These are phyloP conservation scores for Diplazon laetatorius DNA, from an alignment of 2,888 invertebrate genomes.

Conservation along the genomic window DNA sequence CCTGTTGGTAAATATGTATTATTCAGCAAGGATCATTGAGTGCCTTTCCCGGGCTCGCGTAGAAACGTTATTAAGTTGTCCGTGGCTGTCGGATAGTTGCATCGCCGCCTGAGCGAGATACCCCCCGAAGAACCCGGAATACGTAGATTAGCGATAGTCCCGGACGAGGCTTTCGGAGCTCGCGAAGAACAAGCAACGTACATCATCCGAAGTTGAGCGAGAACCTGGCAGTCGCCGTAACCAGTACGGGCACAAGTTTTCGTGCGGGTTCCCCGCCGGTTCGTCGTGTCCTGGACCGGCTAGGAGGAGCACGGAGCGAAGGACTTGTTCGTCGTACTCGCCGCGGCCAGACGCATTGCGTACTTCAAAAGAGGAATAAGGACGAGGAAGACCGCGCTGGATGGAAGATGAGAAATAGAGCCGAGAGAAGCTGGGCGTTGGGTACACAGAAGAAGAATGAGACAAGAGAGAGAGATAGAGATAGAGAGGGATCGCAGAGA, in stretches of 20 bases:
- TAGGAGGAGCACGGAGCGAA: too few species aligned
- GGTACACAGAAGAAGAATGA: conserved; percentile 14
- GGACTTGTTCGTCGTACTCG: background rate
- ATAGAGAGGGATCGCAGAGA: background rate
- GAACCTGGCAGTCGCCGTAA: background rate
- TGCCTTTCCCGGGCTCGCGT: background rate
- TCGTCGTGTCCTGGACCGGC: too few species aligned
- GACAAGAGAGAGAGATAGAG: background rate
- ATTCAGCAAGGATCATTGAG: background rate
- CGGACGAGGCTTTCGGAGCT: conserved; percentile 1
- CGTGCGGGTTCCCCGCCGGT: background rate
- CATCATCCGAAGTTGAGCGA: conserved; percentile 14
- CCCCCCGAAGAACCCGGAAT: background rate
- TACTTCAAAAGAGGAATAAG: conserved; percentile 27
- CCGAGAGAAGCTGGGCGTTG: too few species aligned
- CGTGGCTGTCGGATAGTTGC: background rate
- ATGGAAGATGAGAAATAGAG: conserved; percentile 18
- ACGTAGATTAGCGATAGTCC: conserved; percentile 25
- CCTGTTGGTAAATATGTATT: too few species aligned
- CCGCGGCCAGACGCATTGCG: conserved; percentile 32
- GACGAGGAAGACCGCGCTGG: background rate
- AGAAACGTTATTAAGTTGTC: background rate
- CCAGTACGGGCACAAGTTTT: conserved; percentile 8
- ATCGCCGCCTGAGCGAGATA: background rate
- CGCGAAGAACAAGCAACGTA: conserved; percentile 26